Base-by-base conservation (phyloP, 2,113 vertebrate species). In the Odocoileus virginianus region DNA sequence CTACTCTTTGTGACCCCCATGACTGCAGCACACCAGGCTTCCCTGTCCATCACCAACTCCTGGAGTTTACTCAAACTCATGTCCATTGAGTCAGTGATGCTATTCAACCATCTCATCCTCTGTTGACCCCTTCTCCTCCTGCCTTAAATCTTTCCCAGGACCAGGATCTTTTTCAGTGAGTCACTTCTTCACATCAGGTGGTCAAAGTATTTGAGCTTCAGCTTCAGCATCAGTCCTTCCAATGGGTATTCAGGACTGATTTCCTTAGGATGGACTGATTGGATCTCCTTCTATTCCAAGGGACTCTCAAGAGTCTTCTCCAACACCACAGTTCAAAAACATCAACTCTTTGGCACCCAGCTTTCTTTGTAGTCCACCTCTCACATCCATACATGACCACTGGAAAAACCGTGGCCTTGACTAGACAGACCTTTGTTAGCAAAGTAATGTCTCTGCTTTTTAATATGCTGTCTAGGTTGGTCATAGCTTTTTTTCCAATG, bases 301-400 rank as follows among this genome's bases (percentile, higher is more conserved):
- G n/a, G n/a, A 71, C 17, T 71, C 19, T 71, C 64, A 71, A 71
- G n/a, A 36, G n/a, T 23, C 17, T 71, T 71, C 19, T 36, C n/a
- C 64, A 71, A 23, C 19, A 71, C 64, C n/a, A 21, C 17, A 71
- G n/a, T 71, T 11, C 64, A 71, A 71, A 71, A 71, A 19, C n/a
- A 36, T 71, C 17, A 71, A 23, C 12, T 36, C n/a, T n/a, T 71
- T 5, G 0, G 64, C 0, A 0, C 64, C 36, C n/a, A 71, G 64
- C 9, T 36, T 71, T 71, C n/a, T 71, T 36, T 19, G 21, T 10
- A 71, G 64, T 36, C 9, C n/a, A 71, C 11, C n/a, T 21, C 1
- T 21, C 9, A 36, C n/a, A 36, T 36, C n/a, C n/a, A 71, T 11
- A 71, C 19, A 71, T 11, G 64, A 71, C n/a, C 1, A 23, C n/a